Percentiles rank a stretch among this genome's conserved stretches.
Conservation (phyloP, 2,797 vertebrate species). For the Cossypha caffra region DNA sequence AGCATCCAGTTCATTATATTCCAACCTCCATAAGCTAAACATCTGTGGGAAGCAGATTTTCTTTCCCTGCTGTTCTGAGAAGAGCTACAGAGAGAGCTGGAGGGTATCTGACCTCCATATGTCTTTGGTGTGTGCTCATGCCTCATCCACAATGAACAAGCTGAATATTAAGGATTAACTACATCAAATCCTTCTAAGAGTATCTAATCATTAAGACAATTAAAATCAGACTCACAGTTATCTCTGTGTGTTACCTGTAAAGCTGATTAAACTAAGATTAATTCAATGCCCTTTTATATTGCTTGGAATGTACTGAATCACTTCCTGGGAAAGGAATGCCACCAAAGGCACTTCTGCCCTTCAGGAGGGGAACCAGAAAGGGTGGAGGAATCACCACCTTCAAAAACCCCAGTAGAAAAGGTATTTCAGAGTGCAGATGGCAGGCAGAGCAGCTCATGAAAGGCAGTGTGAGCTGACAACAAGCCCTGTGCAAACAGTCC, state of each 20-base stretch:
- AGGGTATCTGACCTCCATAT: not conserved
- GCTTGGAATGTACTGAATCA: not conserved
- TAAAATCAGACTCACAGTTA: not conserved
- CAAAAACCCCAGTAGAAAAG: not conserved
- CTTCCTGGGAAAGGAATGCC: not conserved
- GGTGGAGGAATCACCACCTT: not conserved
- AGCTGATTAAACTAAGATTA: slow-evolving; percentile 6
- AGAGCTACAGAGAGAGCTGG: slow-evolving; percentile 7
- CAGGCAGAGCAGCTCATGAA: not conserved
- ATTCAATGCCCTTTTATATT: not conserved
- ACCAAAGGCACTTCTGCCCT: not conserved
- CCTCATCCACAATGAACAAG: not conserved
- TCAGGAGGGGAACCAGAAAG: not conserved
- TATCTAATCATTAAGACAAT: slow-evolving; percentile 31
- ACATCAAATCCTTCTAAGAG: slow-evolving; percentile 14
- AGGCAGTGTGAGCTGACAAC: not conserved
- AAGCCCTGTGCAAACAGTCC: not conserved
- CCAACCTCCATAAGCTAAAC: not conserved
- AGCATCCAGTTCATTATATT: not conserved
- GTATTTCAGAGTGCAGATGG: not conserved
- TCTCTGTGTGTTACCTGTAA: not conserved
- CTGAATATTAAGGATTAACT: slow-evolving; percentile 5
- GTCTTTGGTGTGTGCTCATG: not conserved
- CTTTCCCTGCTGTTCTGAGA: not conserved
- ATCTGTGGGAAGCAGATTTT: slow-evolving; percentile 37